phyloP scores from a whole-genome alignment of 64 coral and sea anemone genomes.

The Dendrophyllia cribrosa region DNA sequence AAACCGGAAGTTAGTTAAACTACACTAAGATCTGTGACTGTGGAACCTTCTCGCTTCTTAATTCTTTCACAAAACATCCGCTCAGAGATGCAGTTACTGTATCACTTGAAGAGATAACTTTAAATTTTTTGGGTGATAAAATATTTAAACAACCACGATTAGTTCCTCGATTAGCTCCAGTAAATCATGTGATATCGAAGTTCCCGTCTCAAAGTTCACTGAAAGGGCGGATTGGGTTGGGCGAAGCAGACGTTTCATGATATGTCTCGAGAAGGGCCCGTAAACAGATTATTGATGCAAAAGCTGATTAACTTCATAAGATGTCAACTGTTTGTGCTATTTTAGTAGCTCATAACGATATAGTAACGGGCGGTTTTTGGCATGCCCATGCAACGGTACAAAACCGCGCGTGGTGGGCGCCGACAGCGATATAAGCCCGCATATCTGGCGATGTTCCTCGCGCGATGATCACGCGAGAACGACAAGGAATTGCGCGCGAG shows the following conservation, averaged over 20 bases:
- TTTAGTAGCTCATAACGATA: not conserved
- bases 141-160: too few species aligned
- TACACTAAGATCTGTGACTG: not conserved
- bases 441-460: not conserved
- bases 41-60: too few species aligned
- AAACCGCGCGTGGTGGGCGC: not conserved
- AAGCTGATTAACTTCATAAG: not conserved
- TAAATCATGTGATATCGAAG: not conserved
- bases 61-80: too few species aligned
- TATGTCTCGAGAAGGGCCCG: not conserved
- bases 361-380: not conserved
- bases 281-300: constrained; percentile 28
- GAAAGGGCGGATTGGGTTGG: too few species aligned
- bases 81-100: too few species aligned
- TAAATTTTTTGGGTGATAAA: too few species aligned
- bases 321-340: not conserved
- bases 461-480: not conserved
- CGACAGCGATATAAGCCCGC: not conserved
- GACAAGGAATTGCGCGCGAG: not conserved
- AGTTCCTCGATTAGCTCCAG: too few species aligned
- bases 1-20: not conserved
- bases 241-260: not conserved
- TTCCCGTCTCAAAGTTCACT: not conserved
- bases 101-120: too few species aligned
- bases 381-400: not conserved